Conservation (phyloP, 2,797 vertebrate genomes). For the Pseudotriccus pelzelni region DNA sequence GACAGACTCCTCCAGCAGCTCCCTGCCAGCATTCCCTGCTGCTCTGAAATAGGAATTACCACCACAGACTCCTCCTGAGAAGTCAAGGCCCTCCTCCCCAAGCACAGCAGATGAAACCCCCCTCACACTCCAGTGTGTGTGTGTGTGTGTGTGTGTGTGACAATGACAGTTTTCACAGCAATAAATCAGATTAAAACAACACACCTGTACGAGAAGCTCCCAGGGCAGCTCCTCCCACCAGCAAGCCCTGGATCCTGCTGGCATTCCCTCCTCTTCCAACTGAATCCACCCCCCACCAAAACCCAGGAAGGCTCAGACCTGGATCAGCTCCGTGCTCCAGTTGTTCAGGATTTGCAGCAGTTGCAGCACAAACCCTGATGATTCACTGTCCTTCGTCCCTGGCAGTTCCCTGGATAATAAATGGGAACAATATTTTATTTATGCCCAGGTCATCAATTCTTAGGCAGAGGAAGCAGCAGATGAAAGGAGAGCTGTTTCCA, state of each 20-base stretch:
- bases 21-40: neutral
- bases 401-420: conserved; percentile 57
- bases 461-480: conserved; percentile 21
- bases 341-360: conserved; percentile 17
- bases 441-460: conserved; percentile 53
- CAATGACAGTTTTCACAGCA: neutral
- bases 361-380: conserved; percentile 30
- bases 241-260: neutral
- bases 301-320: neutral
- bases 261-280: conserved; percentile 11
- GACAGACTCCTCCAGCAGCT: neutral
- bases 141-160: rapidly evolving
- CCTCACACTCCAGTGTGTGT: rapidly evolving
- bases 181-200: neutral
- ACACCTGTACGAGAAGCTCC: neutral
- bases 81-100: neutral
- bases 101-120: neutral
- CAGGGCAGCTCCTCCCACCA: neutral
- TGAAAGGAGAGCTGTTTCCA: conserved; percentile 19
- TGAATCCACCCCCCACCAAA: neutral
- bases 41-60: neutral
- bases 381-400: conserved; percentile 40
- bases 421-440: conserved; percentile 45
- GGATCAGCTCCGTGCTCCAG: neutral
- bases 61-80: neutral